A percentile compares a stretch with the other conserved stretches of the same genome.
These are phyloP conservation scores for Mandrillus leucophaeus DNA, from an alignment of 2,113 vertebrate species.

Conservation along the genomic window DNA sequence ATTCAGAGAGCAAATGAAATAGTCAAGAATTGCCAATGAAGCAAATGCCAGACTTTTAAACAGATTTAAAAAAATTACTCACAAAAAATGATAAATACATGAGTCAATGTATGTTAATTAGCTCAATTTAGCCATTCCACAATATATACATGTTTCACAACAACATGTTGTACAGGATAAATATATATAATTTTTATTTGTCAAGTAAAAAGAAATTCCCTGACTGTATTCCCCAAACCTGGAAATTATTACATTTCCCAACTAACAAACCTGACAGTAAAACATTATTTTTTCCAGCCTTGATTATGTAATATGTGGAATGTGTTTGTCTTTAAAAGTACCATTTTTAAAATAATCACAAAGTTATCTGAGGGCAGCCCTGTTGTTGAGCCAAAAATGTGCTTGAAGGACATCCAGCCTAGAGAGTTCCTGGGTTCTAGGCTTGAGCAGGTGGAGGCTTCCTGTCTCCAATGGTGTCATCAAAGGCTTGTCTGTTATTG, in stretches of 20 bases:
- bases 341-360: conserved; percentile 53
- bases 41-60: background rate
- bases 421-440: background rate
- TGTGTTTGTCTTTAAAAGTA: conserved; percentile 60
- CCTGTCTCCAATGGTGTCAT: background rate
- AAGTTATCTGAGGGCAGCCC: conserved; percentile 58
- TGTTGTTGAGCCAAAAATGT: conserved; percentile 47
- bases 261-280: conserved; percentile 63
- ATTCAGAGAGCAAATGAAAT: background rate
- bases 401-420: background rate
- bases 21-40: background rate
- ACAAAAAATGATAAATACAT: background rate
- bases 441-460: background rate
- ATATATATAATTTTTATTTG: conserved; percentile 23
- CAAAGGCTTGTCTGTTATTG: background rate
- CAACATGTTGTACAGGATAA: background rate
- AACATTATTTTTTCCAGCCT: conserved; percentile 57
- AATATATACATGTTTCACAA: background rate
- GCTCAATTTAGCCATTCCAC: background rate
- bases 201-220: background rate
- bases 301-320: conserved; percentile 64
- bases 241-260: conserved; percentile 65
- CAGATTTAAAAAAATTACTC: background rate
- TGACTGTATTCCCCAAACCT: conserved; percentile 40
- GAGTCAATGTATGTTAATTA: background rate